Evolutionary conservation across 2,113 vertebrate species (phyloP).

Genomic region (Thomomys bottae): DNA sequence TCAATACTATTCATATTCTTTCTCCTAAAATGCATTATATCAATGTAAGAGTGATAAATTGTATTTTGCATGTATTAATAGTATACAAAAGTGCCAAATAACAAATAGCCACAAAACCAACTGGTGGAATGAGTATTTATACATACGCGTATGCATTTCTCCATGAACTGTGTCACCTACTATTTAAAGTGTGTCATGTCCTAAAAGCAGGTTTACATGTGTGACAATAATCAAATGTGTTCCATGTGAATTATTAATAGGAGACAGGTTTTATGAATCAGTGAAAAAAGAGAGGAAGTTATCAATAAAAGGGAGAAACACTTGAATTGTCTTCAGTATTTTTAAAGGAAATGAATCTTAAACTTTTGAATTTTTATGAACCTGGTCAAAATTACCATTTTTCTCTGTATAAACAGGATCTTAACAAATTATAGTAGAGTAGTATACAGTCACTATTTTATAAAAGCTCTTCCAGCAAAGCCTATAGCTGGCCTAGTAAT

Average conservation of each 20-base stretch:
- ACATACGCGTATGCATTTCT: neutral
- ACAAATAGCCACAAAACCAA: neutral
- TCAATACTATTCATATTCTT: neutral
- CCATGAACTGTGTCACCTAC: neutral
- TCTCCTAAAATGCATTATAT: neutral
- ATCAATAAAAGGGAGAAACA: neutral
- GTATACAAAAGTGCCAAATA: neutral
- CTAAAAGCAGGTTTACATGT: neutral
- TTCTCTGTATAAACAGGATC: neutral
- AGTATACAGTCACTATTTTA: neutral
- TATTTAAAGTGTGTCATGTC: neutral
- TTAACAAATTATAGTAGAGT: neutral
- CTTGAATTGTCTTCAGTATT: neutral
- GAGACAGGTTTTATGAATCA: neutral
- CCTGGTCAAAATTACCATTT: neutral
- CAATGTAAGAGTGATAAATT: neutral
- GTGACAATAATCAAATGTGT: neutral
- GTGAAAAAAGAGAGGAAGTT: neutral
- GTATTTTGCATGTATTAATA: neutral
- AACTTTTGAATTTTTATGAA: neutral
- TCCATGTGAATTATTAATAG: neutral
- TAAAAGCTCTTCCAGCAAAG: neutral
- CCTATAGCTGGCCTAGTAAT: too few species aligned
- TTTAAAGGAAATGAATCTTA: slow-evolving; percentile 6
- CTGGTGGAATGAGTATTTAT: neutral